These are phyloP conservation scores for Dryococelus australis DNA, from an alignment of 2,888 invertebrate genomes.

Conservation along the genomic window DNA sequence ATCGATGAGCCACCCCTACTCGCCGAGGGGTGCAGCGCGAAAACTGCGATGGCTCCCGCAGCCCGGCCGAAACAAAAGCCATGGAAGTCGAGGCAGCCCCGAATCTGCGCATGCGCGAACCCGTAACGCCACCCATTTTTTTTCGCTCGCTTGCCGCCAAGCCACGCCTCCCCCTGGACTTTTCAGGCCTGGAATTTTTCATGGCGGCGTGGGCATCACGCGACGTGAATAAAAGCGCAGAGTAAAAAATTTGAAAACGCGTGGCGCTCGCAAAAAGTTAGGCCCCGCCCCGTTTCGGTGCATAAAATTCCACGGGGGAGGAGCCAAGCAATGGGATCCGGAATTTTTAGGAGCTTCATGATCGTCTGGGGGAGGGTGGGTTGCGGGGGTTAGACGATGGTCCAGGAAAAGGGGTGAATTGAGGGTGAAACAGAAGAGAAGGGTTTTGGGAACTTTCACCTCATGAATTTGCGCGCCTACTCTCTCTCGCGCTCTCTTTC, in stretches of 20 bases:
- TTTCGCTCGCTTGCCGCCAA: neutral
- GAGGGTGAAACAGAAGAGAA: neutral
- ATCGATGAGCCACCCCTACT: neutral
- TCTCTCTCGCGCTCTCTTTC: constrained; percentile 18
- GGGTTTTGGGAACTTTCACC: constrained; percentile 33
- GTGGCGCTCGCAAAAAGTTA: constrained; percentile 20
- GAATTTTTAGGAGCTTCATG: constrained; percentile 30
- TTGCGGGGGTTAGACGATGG: neutral
- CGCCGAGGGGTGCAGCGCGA: neutral
- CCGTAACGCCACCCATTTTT: neutral
- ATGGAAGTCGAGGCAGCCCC: neutral
- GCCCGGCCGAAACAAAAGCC: neutral
- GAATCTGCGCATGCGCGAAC: neutral
- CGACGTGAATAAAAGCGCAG: neutral
- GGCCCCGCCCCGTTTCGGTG: neutral
- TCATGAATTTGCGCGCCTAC: constrained; percentile 29
- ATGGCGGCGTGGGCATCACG: neutral
- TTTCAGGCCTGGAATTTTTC: neutral
- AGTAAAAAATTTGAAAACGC: constrained; percentile 17
- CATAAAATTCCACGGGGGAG: constrained; percentile 27
- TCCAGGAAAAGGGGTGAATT: constrained; percentile 29
- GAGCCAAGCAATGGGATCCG: constrained; percentile 29
- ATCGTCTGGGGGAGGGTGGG: constrained; percentile 17
- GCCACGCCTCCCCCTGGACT: neutral
- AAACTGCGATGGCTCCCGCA: neutral